These are phyloP conservation scores for Tinamus guttatus DNA, from an alignment of 2,113 vertebrate species.

Conservation along the genomic window DNA sequence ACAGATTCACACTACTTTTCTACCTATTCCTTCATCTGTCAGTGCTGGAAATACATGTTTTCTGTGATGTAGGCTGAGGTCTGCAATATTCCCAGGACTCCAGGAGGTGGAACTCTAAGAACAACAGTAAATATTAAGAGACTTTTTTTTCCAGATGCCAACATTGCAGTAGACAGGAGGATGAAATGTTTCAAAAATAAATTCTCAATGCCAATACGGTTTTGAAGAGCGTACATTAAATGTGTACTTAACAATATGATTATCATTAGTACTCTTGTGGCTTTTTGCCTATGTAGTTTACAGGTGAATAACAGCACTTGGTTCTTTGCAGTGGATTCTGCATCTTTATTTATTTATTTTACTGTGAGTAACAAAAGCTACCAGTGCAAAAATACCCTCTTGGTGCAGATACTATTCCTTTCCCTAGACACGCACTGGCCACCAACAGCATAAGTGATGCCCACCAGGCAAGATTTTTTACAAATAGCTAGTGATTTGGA, in stretches of 20 bases:
- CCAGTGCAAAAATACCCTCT: rapidly evolving
- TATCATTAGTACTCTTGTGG: background rate
- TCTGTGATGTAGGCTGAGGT: background rate
- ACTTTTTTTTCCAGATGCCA: constrained; percentile 47
- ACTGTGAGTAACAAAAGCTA: rapidly evolving
- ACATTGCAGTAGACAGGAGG: background rate
- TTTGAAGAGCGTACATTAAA: constrained; percentile 16
- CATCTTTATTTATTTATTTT: background rate
- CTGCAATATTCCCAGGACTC: constrained; percentile 63
- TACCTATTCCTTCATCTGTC: constrained; percentile 22
- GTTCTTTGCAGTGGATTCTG: background rate
- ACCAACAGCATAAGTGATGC: background rate
- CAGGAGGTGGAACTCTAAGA: constrained; percentile 60
- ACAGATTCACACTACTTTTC: constrained; percentile 1
- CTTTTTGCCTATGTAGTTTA: background rate
- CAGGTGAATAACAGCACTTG: background rate
- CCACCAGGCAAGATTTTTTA: background rate
- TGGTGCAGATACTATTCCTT: background rate
- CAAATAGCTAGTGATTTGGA: background rate
- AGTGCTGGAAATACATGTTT: background rate
- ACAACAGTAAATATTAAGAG: constrained; percentile 26
- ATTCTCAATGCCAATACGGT: background rate
- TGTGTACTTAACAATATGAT: background rate
- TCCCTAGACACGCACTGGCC: rapidly evolving
- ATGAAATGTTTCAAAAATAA: background rate